Base-by-base conservation (phyloP, 2,113 vertebrate genomes). In the Paratilapia polleni region DNA sequence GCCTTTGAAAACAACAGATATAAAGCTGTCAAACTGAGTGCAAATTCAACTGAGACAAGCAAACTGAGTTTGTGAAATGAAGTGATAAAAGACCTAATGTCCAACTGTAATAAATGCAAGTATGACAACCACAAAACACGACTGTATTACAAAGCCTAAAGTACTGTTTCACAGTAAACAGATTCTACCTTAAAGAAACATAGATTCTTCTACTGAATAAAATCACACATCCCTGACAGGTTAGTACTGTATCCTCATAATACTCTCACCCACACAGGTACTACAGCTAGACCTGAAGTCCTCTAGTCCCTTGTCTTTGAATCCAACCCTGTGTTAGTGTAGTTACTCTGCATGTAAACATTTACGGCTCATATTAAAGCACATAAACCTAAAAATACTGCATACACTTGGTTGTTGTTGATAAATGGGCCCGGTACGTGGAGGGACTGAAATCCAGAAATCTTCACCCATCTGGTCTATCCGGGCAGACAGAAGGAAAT, bases 401-500 rank as follows among this genome's bases (percentile, higher is more conserved):
- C 66, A 26, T 4, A 31, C 1, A 15, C 24, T 83, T 28, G 8
- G 12, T 9, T 79, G 13, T 58, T 56, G 24, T 49, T 41, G 70
- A 73, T 63, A 31, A 66, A 76, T 43, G 38, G 3, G 12, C 5
- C 49, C 58, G 26, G 34, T 57, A 68, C 28, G 24, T 47, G 22
- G 52, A 75, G 43, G 31, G n/a, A 38, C n/a, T n/a, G n/a, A n/a
- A n/a, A n/a, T n/a, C n/a, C 80, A 80, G 22, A 80, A 76, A 49
- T 5, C 56, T 58, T 86, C 28, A 74, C 15, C 80, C 43, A 87
- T 87, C 62, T 82, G 77, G 59, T 84, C 63, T 13, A 56, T 90
- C 64, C 17, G 26, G 41, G 60, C 83, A 81, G 77, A 87, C 81
- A 87, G 83, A 66, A 78, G 87, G 76, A 87, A 77, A 87, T 84